These are phyloP conservation scores for Pharmacophagus antenor DNA, from an alignment of 2,888 invertebrate species.

Conservation along the genomic window DNA sequence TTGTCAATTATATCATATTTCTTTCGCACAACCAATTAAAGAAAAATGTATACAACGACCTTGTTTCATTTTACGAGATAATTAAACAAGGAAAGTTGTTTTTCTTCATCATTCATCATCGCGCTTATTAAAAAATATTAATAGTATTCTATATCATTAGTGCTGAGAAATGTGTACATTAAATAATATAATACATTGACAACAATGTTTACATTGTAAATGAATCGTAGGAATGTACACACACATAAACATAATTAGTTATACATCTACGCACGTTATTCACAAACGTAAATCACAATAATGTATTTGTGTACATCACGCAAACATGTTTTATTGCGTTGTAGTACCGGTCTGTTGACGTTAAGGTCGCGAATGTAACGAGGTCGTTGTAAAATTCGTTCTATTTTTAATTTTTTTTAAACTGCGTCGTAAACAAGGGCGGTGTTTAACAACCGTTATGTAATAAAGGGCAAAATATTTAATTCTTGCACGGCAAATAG, in stretches of 20 bases:
- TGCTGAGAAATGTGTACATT: too few species aligned
- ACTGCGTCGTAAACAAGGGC: background rate
- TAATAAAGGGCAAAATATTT: background rate
- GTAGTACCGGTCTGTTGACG: slow-evolving; percentile 8
- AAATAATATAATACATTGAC: background rate
- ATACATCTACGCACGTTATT: background rate
- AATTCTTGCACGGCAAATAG: too few species aligned
- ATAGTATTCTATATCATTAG: too few species aligned
- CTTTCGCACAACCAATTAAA: too few species aligned
- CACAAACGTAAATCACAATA: slow-evolving; percentile 6
- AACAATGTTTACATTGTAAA: background rate
- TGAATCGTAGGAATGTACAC: background rate
- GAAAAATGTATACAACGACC: too few species aligned
- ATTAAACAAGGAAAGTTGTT: too few species aligned
- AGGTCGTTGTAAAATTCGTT: slow-evolving; percentile 19
- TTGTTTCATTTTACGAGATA: too few species aligned
- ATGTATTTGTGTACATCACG: background rate
- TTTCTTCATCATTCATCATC: too few species aligned
- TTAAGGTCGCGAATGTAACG: slow-evolving; percentile 20
- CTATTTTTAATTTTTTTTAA: background rate
- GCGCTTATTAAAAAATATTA: too few species aligned
- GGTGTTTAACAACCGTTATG: background rate
- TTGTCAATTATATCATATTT: too few species aligned
- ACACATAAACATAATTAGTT: too few species aligned
- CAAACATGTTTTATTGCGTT: slow-evolving; percentile 12